phyloP scores from a whole-genome alignment of 2,113 vertebrate species.

The Azemiops feae region DNA sequence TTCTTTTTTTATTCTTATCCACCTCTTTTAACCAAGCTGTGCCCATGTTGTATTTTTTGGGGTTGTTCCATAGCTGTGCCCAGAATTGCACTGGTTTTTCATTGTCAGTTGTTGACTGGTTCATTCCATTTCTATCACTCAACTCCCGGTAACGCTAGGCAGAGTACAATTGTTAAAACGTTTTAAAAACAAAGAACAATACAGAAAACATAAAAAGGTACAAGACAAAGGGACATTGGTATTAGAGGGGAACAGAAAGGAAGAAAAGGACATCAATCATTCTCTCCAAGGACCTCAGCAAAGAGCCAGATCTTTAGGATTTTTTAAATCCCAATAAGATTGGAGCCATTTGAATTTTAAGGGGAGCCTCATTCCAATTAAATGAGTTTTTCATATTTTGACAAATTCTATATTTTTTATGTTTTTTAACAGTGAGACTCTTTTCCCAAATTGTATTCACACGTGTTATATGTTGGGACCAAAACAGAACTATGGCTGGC shows the following conservation, averaged over 20 bases:
- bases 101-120: neutral
- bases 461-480: neutral
- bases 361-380: neutral
- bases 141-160: neutral
- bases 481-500: neutral
- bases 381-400: neutral
- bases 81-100: neutral
- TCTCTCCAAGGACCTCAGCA: neutral
- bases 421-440: neutral
- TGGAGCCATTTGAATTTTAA: neutral
- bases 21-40: neutral
- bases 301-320: neutral
- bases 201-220: neutral
- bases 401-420: neutral
- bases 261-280: neutral
- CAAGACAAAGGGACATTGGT: neutral
- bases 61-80: neutral
- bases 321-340: neutral
- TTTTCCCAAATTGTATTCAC: neutral
- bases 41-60: neutral
- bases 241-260: neutral
- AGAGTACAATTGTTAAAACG: neutral
- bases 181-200: neutral
- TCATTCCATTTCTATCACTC: neutral
- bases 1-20: no score